Percentiles rank a stretch among this genome's conserved stretches.
Evolutionary conservation across 2,888 invertebrate species (phyloP).

Genomic region (Capitulum mitella): DNA sequence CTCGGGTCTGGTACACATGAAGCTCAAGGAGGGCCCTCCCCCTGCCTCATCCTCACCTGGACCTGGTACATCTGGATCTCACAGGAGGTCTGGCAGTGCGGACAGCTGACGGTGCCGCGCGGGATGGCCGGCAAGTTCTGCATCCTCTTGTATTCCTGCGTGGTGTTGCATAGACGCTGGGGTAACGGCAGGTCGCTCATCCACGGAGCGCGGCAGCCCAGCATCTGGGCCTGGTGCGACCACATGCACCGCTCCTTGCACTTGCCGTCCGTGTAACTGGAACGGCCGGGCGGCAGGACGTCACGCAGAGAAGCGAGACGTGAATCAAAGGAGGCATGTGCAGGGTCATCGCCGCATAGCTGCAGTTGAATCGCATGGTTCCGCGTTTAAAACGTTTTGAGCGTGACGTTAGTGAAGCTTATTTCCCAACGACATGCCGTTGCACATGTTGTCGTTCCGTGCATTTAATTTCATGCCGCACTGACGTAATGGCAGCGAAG

Average conservation of each 20-base stretch:
- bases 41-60: conserved; percentile 6
- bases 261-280: neutral
- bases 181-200: neutral
- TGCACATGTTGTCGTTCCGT: neutral
- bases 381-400: too few species aligned
- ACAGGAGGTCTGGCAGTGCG: neutral
- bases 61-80: neutral
- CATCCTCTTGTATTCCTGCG: neutral
- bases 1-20: too few species aligned
- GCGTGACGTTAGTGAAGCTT: too few species aligned
- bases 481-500: too few species aligned
- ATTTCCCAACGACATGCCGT: neutral
- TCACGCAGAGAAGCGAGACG: too few species aligned
- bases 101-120: neutral
- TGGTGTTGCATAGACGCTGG: neutral
- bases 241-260: neutral
- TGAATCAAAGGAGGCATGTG: too few species aligned
- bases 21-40: too few species aligned
- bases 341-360: too few species aligned
- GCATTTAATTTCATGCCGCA: too few species aligned
- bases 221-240: neutral
- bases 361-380: too few species aligned
- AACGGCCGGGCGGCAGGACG: too few species aligned
- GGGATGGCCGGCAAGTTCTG: neutral
- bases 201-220: conserved; percentile 13